phyloP scores from a whole-genome alignment of 2,113 vertebrate genomes.

The Neolamprologus ventralis region DNA sequence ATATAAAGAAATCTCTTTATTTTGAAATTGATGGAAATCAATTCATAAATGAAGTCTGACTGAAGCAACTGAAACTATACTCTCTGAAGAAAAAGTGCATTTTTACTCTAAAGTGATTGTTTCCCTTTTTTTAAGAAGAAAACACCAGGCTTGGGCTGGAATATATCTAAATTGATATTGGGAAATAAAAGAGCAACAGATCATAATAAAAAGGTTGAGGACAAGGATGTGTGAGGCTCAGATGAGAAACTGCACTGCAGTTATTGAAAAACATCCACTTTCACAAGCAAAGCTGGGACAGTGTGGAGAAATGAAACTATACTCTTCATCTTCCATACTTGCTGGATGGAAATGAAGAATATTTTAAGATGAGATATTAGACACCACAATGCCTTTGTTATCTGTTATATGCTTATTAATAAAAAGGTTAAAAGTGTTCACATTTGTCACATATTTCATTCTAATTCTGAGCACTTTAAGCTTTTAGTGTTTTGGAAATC shows the following conservation, averaged over 20 bases:
- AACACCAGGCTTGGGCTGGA: background rate
- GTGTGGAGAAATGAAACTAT: background rate
- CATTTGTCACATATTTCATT: background rate
- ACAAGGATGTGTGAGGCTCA: background rate
- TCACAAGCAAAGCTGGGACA: rapidly evolving
- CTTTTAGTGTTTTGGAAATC: background rate
- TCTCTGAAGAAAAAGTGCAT: background rate
- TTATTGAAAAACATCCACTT: background rate
- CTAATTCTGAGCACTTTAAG: background rate
- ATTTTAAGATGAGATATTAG: background rate
- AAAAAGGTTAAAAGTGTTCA: background rate
- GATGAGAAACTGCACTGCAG: background rate
- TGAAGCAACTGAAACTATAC: background rate
- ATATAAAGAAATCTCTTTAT: background rate
- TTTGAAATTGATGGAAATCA: background rate
- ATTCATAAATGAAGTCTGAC: background rate
- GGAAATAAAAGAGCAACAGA: background rate
- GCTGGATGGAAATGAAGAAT: background rate
- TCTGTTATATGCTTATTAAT: background rate
- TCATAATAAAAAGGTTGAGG: background rate
- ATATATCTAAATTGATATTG: background rate
- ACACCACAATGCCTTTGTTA: background rate
- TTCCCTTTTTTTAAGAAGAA: background rate
- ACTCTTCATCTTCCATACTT: background rate
- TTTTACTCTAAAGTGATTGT: background rate